Evolutionary conservation across 2,888 invertebrate species (phyloP), one percentile per base, ranked within the genome.

Genomic region (Eupithecia subumbrata): DNA sequence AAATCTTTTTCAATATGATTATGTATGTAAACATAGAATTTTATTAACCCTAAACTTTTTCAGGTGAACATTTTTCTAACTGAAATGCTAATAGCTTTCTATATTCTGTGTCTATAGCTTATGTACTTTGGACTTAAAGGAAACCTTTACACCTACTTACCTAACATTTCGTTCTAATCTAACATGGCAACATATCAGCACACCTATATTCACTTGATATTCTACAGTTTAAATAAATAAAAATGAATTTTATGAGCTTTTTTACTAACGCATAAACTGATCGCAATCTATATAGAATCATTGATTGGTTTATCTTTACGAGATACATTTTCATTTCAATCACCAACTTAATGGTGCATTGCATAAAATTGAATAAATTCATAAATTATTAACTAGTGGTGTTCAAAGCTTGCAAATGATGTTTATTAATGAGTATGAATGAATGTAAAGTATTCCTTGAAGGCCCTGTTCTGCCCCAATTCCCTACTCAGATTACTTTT

Each of bases 71-170:
- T 81, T 83, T 84, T 85, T 83, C 82, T 79, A 80, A 82, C 83
- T 69, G 70, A 80, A 84, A 84, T 84, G 87, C 87, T 87, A 84
- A 79, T 86, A 89, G 89, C 89, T 93, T 93, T 90, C 25, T 82
- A 87, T 86, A 78, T 87, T 92, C 84, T 89, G 84, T 91, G 87
- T 93, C 90, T 92, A 87, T 91, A 93, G 92, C 92, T 93, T 93
- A 88, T 93, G 90, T 93, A 89, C 87, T 85, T 84, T 82, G 74
- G 82, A 84, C 86, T 86, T 88, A 89, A 84, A 91, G 90, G 90
- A 90, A 92, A 89, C 89, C 89, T 89, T 90, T 85, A 77, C 72
- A 56, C 45, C 22, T 45, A 56, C 22, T 45, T 45, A 45, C 5
- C 16, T 22, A 25, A 56, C 37, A 30, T 68, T 37, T n/a, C 25